These are phyloP conservation scores for Himalopsyche anomala DNA, from an alignment of 2,888 invertebrate genomes.

Conservation along the genomic window DNA sequence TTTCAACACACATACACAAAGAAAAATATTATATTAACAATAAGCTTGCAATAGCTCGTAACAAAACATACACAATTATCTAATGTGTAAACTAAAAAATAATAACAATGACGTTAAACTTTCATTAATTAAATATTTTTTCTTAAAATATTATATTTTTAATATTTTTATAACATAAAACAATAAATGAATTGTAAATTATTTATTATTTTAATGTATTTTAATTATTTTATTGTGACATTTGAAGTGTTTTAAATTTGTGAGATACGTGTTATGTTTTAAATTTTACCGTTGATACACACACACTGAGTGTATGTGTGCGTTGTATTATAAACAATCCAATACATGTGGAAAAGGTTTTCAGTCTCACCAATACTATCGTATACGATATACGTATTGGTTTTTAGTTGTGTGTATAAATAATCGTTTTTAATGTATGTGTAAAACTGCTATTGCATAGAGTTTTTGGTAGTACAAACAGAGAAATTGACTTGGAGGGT, in stretches of 20 bases:
- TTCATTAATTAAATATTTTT: background rate
- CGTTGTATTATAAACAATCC: constrained; percentile 32
- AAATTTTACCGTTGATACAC: background rate
- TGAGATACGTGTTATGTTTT: too few relatives aligned
- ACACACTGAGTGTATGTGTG: constrained; percentile 13
- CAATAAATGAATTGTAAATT: background rate
- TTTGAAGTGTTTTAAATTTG: too few relatives aligned
- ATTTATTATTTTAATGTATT: too few relatives aligned
- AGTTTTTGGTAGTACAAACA: constrained; percentile 33
- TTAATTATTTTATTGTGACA: too few relatives aligned
- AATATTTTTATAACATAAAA: background rate
- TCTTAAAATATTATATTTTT: background rate
- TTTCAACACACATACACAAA: constrained; percentile 56
- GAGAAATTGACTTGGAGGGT: constrained; percentile 54
- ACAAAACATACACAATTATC: background rate
- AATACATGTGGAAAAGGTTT: constrained; percentile 17
- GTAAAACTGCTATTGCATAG: constrained; percentile 40
- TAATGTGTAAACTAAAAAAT: background rate
- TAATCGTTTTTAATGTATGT: background rate
- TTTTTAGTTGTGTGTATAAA: background rate
- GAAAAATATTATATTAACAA: constrained; percentile 31
- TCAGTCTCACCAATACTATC: background rate
- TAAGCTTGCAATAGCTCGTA: background rate
- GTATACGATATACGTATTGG: background rate
- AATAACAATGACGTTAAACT: background rate